Conservation (phyloP, 2,113 vertebrate species). For the Gobio gobio region DNA sequence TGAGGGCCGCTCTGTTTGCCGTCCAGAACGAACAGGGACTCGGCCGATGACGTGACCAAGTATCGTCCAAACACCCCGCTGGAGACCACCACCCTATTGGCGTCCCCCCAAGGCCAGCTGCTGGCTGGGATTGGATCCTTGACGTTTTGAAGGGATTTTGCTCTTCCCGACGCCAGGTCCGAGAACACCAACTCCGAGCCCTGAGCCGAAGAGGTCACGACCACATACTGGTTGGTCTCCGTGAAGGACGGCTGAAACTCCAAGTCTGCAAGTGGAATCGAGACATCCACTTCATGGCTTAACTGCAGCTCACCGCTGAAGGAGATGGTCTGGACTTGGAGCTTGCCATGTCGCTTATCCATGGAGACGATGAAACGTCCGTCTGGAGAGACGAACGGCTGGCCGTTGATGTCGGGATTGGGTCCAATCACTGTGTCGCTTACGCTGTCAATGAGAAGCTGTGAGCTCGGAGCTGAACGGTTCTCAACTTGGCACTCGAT, state of each 20-base stretch:
- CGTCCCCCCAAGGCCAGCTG: conserved; percentile 83
- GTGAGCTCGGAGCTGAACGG: conserved; percentile 43
- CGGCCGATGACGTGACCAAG: conserved; percentile 85
- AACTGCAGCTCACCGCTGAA: conserved; percentile 81
- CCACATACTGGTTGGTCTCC: conserved; percentile 82
- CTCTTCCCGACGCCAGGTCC: conserved; percentile 84
- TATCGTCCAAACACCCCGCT: conserved; percentile 94
- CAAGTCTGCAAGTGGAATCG: conserved; percentile 79
- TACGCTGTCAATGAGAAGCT: conserved; percentile 90
- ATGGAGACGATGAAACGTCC: conserved; percentile 86
- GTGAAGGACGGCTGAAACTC: conserved; percentile 91
- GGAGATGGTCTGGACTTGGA: conserved; percentile 85
- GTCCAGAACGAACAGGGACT: conserved; percentile 89
- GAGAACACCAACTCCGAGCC: conserved; percentile 85
- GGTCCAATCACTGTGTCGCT: conserved; percentile 85
- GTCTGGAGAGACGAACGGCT: conserved; percentile 82
- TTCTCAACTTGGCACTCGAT: conserved; percentile 79
- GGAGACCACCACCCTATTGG: conserved; percentile 85
- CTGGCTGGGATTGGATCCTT: conserved; percentile 80
- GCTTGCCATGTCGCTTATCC: conserved; percentile 64
- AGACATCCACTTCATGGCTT: conserved; percentile 72
- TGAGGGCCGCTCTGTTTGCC: conserved; percentile 85
- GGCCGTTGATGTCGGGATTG: conserved; percentile 77
- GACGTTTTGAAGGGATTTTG: conserved; percentile 80
- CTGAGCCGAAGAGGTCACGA: conserved; percentile 81